Base-by-base conservation (phyloP, 2,888 invertebrate species). In the Aporophyla lueneburgensis region DNA sequence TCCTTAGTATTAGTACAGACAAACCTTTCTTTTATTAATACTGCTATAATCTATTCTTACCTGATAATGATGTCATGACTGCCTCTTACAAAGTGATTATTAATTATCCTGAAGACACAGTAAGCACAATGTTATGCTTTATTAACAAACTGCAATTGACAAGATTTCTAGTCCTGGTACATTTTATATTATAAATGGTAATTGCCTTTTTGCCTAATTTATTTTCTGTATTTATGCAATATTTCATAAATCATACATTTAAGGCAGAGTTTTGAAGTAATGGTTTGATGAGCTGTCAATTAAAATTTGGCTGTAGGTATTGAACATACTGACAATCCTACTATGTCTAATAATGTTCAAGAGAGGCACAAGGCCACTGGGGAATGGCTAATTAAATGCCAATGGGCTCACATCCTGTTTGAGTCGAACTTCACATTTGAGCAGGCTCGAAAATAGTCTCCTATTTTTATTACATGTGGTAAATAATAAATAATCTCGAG, bases 71-170 rank as follows among this genome's bases (percentile, higher is more conserved):
- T 51, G 54, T 70, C 33, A 63, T 58, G 54, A 74, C 46, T n/a
- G n/a, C 56, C 27, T 40, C 54, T 72, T 61, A 74, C 84, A 65
- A 75, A 54, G 54, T 77, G 62, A 73, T 85, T n/a, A 73, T 81
- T 61, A 74, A 71, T 63, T 83, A 71, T 51, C 49, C 63, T 75
- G 65, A 70, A 80, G 71, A 85, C 70, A 71, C 24, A 68, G 46
- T 61, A 76, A 78, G 68, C 74, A 74, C 65, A 81, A 43, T 68
- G 54, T 80, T 74, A 65, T 74, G 84, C 74, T 73, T 71, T 56
- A 73, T 68, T 80, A 88, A 91, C 95, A 95, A 95, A 95, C 95
- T 95, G 95, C 95, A 95, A 92, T 95, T 95, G 95, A 95, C 95
- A 89, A 70, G 74, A 75, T 74, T 82, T 71, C 73, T 76, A 72